A percentile compares a stretch with the other conserved stretches of the same genome.
These are phyloP conservation scores for Clinocottus analis DNA, from an alignment of 2,113 vertebrate species.

Conservation along the genomic window DNA sequence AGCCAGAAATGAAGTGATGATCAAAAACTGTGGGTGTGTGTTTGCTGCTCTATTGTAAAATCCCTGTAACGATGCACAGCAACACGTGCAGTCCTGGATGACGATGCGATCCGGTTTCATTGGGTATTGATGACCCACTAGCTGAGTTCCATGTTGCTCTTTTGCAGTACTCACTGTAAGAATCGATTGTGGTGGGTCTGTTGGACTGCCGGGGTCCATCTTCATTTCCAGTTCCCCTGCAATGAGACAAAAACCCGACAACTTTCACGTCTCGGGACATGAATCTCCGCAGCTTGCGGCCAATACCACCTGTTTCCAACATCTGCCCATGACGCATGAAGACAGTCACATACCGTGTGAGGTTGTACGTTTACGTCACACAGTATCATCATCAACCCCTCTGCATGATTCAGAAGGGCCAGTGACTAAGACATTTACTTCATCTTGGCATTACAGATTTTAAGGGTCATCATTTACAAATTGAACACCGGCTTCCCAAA, in stretches of 20 bases:
- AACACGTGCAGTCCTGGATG: neutral
- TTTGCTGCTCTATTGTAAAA: constrained; percentile 30
- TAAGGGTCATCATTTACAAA: neutral
- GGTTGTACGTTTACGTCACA: neutral
- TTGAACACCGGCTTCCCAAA: neutral
- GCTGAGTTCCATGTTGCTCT: constrained; percentile 20
- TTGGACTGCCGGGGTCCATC: neutral
- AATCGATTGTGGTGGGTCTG: constrained; percentile 19
- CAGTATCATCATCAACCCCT: neutral
- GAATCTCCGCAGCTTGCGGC: neutral
- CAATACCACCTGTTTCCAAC: neutral
- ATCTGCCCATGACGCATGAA: neutral
- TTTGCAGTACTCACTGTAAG: constrained; percentile 29
- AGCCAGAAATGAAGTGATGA: constrained; percentile 62
- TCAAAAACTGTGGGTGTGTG: constrained; percentile 7
- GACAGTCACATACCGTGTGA: constrained; percentile 18
- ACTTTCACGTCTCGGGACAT: neutral
- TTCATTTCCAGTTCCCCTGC: neutral
- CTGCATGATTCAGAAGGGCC: neutral
- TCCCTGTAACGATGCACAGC: neutral
- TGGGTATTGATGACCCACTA: constrained; percentile 13
- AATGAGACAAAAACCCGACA: neutral
- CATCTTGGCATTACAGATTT: neutral
- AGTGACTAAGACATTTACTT: neutral
- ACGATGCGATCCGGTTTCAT: neutral